Evolutionary conservation across 2,888 invertebrate genomes (phyloP).

Genomic region (Agriopis marginaria): DNA sequence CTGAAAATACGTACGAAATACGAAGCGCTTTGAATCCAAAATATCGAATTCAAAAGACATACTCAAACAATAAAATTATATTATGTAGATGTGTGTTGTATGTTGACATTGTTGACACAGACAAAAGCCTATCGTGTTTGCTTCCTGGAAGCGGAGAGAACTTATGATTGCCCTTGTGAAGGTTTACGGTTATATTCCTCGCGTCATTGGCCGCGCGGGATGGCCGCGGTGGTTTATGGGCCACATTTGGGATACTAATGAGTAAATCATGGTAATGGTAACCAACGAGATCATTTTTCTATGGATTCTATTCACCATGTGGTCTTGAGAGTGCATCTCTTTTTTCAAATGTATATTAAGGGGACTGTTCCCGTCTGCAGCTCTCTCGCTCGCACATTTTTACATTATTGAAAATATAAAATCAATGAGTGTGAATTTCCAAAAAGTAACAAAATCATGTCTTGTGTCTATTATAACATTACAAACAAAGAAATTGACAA

Average conservation of each 20-base stretch:
- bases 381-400: too few relatives aligned
- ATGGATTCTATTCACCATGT: background rate
- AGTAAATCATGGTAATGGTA: constrained; percentile 16
- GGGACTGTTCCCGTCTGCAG: too few relatives aligned
- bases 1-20: too few relatives aligned
- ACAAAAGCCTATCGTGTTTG: constrained; percentile 12
- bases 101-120: background rate
- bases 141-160: background rate
- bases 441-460: too few relatives aligned
- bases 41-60: background rate
- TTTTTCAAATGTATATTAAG: too few relatives aligned
- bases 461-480: too few relatives aligned
- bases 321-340: too few relatives aligned
- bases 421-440: too few relatives aligned
- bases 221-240: constrained; percentile 12
- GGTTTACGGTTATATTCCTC: constrained; percentile 15
- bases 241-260: constrained; percentile 6
- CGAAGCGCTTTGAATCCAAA: too few relatives aligned
- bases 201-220: constrained; percentile 17
- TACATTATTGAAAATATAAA: too few relatives aligned
- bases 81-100: background rate
- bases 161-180: constrained; percentile 19
- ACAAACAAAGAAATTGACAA: too few relatives aligned
- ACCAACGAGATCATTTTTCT: background rate
- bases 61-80: background rate